Base-by-base conservation (phyloP, 30 jellyfish, hydroid and myxozoan genomes). In the Phacellophora camtschatica region DNA sequence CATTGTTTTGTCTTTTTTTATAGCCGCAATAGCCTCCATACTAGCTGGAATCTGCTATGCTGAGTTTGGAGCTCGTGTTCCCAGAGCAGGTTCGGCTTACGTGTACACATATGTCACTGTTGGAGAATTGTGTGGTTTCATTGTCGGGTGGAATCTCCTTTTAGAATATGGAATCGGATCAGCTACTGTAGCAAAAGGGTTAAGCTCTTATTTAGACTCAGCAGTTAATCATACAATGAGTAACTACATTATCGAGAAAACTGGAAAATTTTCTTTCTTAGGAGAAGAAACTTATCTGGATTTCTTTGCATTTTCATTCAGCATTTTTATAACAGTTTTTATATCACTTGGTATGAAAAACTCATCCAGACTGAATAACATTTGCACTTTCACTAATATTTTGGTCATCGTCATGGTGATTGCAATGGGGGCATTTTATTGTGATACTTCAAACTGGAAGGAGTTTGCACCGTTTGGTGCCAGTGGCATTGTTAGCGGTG, bases 21-120 rank as follows among this genome's bases (percentile, higher is more conserved):
- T 90, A 10, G 97, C 97, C n/a, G 97, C 90, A 15, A 22, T 90
- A 16, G 97, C 96, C 5, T 90, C 97, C 3, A 54, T 77, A 1
- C 68, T 90, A 22, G 90, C 95, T 33, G 97, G 96, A 55, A 39
- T 90, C 2, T 90, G 97, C 76, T 90, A 90, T 51, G 93, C 97
- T 2, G 97, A 90, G 43, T 90, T 90, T 90, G 97, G 96, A 1
- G 97, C 97, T 5, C 90, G 97, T n/a, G 96, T 90, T 6, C 97
- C 97, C 1, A 83, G 61, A 42, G 96, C 97, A 24, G 97, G 97
- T 25, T 75, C 97, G 2, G 99, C 99, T 9, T 95, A 95, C 66
- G 92, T 83, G 12, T 95, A 95, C 48, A 80, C 96, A 16, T 95
- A 95, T 45, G 87, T 84, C 22, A 82, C 97, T 7, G 94, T 83